phyloP scores from a whole-genome alignment of 92 coral and sea anemone genomes.

The Parazoanthus darwini region DNA sequence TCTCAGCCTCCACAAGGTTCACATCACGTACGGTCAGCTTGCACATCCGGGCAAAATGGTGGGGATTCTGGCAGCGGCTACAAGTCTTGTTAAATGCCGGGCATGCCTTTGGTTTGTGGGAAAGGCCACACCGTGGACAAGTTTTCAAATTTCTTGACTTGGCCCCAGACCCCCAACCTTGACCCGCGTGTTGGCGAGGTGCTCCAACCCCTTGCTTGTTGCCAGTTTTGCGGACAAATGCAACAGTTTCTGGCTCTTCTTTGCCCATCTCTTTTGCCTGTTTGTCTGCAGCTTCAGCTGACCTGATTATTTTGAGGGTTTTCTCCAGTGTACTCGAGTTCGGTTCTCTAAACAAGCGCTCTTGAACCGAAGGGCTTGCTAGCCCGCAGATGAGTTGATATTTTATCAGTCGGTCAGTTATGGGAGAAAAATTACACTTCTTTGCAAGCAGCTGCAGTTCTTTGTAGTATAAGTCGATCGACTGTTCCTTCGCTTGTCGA shows the following conservation, averaged over 20 bases:
- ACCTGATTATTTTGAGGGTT: too few relatives aligned
- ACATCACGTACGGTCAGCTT: neutral
- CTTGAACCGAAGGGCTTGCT: too few relatives aligned
- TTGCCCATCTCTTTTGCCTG: too few relatives aligned
- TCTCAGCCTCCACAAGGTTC: too few relatives aligned
- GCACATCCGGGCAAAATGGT: conserved; percentile 28
- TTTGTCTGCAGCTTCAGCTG: too few relatives aligned
- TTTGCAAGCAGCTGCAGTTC: conserved; percentile 12
- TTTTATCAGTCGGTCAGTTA: conserved; percentile 9
- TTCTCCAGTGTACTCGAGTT: too few relatives aligned
- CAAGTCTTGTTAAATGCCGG: conserved; percentile 24
- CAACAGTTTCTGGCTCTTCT: too few relatives aligned
- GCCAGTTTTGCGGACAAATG: too few relatives aligned
- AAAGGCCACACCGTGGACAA: conserved; percentile 13
- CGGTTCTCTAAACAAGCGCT: too few relatives aligned
- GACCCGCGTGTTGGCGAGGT: too few relatives aligned
- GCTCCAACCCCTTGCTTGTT: too few relatives aligned
- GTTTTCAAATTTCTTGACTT: neutral
- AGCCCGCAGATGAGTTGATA: too few relatives aligned
- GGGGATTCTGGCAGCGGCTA: conserved; percentile 15
- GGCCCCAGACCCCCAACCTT: neutral
- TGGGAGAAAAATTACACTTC: conserved; percentile 22
- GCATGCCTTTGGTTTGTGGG: conserved; percentile 19
- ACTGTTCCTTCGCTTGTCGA: conserved; percentile 16
- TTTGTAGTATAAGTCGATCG: conserved; percentile 30